Evolutionary conservation across 2,888 invertebrate genomes (phyloP).

Genomic region (Synanthedon vespiformis): DNA sequence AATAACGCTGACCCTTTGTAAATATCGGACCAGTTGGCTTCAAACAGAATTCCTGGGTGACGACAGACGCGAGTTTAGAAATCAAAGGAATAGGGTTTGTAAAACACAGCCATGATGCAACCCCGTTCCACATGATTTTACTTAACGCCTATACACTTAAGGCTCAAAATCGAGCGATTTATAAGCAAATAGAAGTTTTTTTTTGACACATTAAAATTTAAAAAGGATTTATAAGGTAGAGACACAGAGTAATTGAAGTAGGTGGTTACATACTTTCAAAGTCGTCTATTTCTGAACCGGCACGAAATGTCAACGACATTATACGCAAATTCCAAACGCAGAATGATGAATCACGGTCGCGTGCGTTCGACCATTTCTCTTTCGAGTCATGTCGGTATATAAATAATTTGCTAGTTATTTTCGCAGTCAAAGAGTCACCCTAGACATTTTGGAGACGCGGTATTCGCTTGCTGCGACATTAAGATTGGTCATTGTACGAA

Average conservation of each 20-base stretch:
- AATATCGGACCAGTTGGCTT: constrained; percentile 32
- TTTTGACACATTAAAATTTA: background rate
- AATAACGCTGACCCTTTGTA: constrained; percentile 53
- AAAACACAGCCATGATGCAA: background rate
- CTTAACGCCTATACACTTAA: background rate
- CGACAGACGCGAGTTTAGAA: constrained; percentile 9
- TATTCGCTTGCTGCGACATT: constrained; percentile 18
- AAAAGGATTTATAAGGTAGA: background rate
- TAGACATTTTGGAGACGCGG: constrained; percentile 35
- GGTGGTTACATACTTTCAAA: too few species aligned
- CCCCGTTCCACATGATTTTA: background rate
- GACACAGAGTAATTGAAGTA: too few species aligned
- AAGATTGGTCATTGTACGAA: constrained; percentile 27
- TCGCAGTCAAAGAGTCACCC: constrained; percentile 15
- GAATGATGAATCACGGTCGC: constrained; percentile 53
- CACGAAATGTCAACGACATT: constrained; percentile 59
- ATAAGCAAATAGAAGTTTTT: background rate
- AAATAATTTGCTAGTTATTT: constrained; percentile 29
- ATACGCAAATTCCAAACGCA: constrained; percentile 43
- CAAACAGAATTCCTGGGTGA: constrained; percentile 25
- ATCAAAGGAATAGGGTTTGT: constrained; percentile 7
- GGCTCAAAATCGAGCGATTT: background rate
- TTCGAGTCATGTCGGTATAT: constrained; percentile 29
- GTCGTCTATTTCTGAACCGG: constrained; percentile 20
- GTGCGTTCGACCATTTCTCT: constrained; percentile 46